Conservation (phyloP, 2,888 invertebrate species). For the Thera obeliscata region DNA sequence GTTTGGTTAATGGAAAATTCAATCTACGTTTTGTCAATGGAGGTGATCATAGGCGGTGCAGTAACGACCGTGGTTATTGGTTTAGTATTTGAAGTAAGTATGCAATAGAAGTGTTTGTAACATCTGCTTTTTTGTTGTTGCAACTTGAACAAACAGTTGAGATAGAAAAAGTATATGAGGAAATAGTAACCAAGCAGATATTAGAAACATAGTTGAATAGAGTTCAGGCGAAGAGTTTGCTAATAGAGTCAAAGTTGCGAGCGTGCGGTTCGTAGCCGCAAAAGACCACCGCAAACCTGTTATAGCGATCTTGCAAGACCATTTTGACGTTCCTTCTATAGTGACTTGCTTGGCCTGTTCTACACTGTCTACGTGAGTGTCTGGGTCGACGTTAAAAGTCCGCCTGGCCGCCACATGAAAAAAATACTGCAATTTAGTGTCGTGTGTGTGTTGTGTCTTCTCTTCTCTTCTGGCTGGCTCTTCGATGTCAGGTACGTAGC, state of each 20-base stretch:
- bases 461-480: constrained; percentile 36
- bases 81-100: constrained; percentile 73
- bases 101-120: constrained; percentile 70
- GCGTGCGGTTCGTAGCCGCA: constrained; percentile 82
- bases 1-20: constrained; percentile 60
- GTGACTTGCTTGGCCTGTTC: constrained; percentile 99
- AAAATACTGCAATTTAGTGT: constrained; percentile 79
- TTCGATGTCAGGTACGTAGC: constrained; percentile 35
- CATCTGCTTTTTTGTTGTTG: constrained; percentile 58
- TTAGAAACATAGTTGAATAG: constrained; percentile 71
- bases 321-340: constrained; percentile 99
- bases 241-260: constrained; percentile 83
- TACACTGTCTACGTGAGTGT: constrained; percentile 98
- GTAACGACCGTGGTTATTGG: constrained; percentile 77
- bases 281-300: constrained; percentile 93
- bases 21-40: constrained; percentile 72
- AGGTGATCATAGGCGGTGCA: constrained; percentile 79
- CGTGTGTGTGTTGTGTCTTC: constrained; percentile 60
- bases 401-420: constrained; percentile 89
- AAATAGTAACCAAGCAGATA: constrained; percentile 63
- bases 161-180: neutral
- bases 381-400: constrained; percentile 98
- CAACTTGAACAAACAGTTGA: neutral
- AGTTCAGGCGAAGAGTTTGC: constrained; percentile 80
- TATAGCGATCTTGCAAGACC: constrained; percentile 99